Conservation (phyloP, 2,113 vertebrate species). For the Pachyramphus minor region DNA sequence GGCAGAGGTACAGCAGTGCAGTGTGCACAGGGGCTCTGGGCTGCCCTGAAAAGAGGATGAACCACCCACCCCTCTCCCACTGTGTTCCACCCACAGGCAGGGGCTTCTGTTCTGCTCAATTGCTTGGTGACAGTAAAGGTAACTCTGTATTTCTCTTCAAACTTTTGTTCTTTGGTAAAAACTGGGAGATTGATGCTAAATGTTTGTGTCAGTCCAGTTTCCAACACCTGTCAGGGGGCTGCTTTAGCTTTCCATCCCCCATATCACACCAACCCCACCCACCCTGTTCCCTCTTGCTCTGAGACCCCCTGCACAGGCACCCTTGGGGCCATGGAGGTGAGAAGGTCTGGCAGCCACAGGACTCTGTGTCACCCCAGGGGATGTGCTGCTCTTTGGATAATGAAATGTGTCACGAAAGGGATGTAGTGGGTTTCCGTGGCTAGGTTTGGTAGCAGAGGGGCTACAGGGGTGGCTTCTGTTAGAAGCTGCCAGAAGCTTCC, state of each 20-base stretch:
- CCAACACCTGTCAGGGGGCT: neutral
- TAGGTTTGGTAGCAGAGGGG: no score
- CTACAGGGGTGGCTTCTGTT: no score
- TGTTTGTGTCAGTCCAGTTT: neutral
- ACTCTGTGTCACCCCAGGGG: fast-evolving
- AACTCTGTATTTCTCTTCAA: neutral
- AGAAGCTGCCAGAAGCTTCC: no score
- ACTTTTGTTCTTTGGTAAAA: neutral
- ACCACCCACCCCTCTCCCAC: neutral
- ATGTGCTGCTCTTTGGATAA: neutral
- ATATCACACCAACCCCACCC: no score
- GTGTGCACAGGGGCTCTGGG: neutral
- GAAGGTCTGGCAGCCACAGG: neutral
- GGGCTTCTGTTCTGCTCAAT: neutral
- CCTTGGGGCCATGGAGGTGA: neutral
- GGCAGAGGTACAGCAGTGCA: neutral
- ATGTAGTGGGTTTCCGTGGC: no score
- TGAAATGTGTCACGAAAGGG: neutral
- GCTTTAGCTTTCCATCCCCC: neutral
- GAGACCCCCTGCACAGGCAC: neutral
- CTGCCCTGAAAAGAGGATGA: neutral
- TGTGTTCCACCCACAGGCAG: neutral
- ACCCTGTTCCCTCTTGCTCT: fast-evolving
- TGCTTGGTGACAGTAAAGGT: neutral
- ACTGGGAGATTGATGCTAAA: neutral